These are phyloP conservation scores for Sparidentex hasta DNA, from an alignment of 2,797 vertebrate genomes.

Conservation along the genomic window DNA sequence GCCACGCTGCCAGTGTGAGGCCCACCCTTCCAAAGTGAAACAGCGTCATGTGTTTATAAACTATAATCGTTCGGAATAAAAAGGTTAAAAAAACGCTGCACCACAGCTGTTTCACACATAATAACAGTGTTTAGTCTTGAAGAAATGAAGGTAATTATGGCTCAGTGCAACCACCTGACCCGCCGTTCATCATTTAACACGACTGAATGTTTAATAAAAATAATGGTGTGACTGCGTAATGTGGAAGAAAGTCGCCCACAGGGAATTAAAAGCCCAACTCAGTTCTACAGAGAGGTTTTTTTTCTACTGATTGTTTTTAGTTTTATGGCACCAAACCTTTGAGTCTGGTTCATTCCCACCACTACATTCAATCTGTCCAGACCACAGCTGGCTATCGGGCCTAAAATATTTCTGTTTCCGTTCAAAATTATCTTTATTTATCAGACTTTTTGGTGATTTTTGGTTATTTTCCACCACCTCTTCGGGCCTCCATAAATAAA, in stretches of 20 bases:
- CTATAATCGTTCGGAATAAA: constrained; percentile 2
- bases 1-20: background rate
- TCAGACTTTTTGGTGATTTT: background rate
- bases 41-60: constrained; percentile 2
- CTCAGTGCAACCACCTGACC: background rate
- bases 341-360: too few relatives aligned
- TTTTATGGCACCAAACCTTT: too few relatives aligned
- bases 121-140: background rate
- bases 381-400: too few relatives aligned
- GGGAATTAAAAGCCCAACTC: too few relatives aligned
- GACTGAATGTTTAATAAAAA: background rate
- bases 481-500: background rate
- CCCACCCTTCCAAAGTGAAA: constrained; percentile 5
- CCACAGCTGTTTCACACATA: background rate
- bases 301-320: too few relatives aligned
- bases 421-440: too few relatives aligned
- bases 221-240: background rate
- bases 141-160: background rate
- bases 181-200: background rate
- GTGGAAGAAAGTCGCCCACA: too few relatives aligned
- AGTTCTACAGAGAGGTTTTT: too few relatives aligned
- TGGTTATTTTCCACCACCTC: background rate
- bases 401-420: too few relatives aligned
- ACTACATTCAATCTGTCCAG: too few relatives aligned
- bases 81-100: background rate